These are phyloP conservation scores for Miniopterus natalensis DNA, from an alignment of 2,113 vertebrate genomes.

Conservation along the genomic window DNA sequence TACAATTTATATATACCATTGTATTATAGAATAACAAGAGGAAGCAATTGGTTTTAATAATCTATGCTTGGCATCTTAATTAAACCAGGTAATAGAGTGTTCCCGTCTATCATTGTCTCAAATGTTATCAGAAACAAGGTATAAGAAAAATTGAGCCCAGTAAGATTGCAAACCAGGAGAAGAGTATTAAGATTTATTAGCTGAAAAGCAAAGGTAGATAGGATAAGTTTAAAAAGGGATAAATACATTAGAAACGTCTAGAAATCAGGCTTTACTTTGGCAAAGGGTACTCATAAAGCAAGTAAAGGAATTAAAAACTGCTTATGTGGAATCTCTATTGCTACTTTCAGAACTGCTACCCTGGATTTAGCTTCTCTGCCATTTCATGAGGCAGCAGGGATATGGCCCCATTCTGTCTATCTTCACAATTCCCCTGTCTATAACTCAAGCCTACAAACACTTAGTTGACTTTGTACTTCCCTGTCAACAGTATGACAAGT, in stretches of 20 bases:
- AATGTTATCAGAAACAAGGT: conserved; percentile 8
- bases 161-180: background rate
- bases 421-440: background rate
- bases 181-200: conserved; percentile 25
- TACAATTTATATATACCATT: background rate
- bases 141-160: background rate
- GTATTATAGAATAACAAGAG: background rate
- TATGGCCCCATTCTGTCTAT: background rate
- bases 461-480: background rate
- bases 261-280: background rate
- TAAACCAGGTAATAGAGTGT: background rate
- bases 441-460: background rate
- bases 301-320: background rate
- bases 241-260: background rate
- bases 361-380: background rate
- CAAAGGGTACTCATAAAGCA: background rate
- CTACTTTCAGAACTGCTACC: background rate
- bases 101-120: background rate
- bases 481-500: background rate
- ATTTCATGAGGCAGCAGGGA: background rate
- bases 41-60: background rate
- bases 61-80: conserved; percentile 14
- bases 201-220: conserved; percentile 14
- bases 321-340: background rate
- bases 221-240: background rate